These are phyloP conservation scores for Kradibia gibbosae DNA, from an alignment of 1,140 invertebrate genomes.

Conservation along the genomic window DNA sequence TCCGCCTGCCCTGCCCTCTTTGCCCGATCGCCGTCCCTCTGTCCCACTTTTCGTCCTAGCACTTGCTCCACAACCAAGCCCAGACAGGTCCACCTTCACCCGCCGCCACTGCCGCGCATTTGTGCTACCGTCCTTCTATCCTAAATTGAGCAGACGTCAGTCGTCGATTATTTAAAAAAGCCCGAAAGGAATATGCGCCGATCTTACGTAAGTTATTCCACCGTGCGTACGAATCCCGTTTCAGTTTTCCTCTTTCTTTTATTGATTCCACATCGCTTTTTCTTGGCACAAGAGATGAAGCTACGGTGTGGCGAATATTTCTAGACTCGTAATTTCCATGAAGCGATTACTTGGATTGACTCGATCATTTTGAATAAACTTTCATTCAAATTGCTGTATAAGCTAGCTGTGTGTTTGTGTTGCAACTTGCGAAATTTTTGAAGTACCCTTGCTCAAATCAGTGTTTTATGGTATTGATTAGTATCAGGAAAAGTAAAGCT, in stretches of 20 bases:
- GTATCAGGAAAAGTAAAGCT: too few species aligned
- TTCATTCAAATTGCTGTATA: not conserved
- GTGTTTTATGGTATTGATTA: too few species aligned
- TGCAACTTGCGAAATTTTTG: not conserved
- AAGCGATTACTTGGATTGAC: not conserved
- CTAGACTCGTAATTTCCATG: not conserved
- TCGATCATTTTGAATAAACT: slow-evolving; percentile 5
- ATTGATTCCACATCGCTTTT: not conserved
- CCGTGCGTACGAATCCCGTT: not conserved
- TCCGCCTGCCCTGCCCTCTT: too few species aligned
- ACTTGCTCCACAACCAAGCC: too few species aligned
- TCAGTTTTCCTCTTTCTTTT: not conserved
- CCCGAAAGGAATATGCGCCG: slow-evolving; percentile 3
- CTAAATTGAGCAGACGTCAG: slow-evolving; percentile 44
- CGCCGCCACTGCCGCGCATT: not conserved
- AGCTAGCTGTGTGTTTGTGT: not conserved
- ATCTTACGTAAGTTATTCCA: not conserved
- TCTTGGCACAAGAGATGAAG: not conserved
- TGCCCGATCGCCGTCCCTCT: too few species aligned
- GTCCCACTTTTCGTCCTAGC: too few species aligned
- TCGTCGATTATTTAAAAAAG: slow-evolving; percentile 49
- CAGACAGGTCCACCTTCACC: too few species aligned
- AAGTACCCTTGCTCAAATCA: too few species aligned
- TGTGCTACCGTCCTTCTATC: not conserved
- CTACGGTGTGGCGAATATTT: not conserved